Evolutionary conservation across 2,113 vertebrate genomes (phyloP).

Genomic region (Thalassarche chlororhynchos): DNA sequence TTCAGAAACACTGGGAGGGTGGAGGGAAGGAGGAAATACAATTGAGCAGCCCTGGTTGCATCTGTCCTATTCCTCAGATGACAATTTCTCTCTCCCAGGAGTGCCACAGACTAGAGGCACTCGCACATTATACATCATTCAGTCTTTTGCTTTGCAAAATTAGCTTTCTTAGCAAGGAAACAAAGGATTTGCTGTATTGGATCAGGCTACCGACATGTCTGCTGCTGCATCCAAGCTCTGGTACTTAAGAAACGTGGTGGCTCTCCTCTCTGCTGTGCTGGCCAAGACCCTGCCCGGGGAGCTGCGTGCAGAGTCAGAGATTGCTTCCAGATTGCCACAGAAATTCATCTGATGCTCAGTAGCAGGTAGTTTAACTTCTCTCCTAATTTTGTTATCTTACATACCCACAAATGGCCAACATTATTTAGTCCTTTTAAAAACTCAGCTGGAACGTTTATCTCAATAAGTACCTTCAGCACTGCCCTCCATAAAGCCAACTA

Average conservation of each 20-base stretch:
- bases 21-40: slow-evolving; percentile 17
- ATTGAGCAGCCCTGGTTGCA: background rate
- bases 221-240: slow-evolving; percentile 6
- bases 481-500: slow-evolving; percentile 6
- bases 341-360: background rate
- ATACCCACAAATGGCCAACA: background rate
- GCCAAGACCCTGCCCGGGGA: background rate
- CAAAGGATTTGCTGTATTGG: slow-evolving; percentile 51
- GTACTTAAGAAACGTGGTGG: background rate
- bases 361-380: slow-evolving; percentile 24
- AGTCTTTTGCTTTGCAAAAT: background rate
- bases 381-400: slow-evolving; percentile 6
- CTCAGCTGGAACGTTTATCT: slow-evolving; percentile 26
- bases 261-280: background rate
- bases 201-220: background rate
- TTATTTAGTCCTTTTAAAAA: slow-evolving; percentile 46
- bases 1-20: slow-evolving; percentile 36
- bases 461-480: background rate
- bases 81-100: slow-evolving; percentile 44
- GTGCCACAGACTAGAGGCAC: background rate
- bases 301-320: background rate
- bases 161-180: slow-evolving; percentile 49
- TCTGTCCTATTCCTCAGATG: background rate
- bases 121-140: slow-evolving; percentile 13
- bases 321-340: background rate